Percentiles rank a stretch among this genome's conserved stretches.
Evolutionary conservation across 2,888 invertebrate species (phyloP).

Genomic region (Morpho achilles): DNA sequence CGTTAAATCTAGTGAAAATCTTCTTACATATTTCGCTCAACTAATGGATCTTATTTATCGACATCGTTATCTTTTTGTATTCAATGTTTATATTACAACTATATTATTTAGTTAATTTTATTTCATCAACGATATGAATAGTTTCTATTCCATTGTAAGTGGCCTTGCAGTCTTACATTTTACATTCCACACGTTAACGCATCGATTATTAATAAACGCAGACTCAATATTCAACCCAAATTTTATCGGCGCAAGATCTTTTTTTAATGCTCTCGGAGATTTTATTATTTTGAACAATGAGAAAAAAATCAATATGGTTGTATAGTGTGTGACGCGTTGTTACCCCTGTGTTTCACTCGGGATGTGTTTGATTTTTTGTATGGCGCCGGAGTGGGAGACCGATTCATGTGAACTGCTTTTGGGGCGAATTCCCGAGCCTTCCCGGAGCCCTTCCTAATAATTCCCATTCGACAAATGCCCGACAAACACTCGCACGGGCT

Average conservation of each 20-base stretch:
- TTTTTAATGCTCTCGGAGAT: conserved; percentile 55
- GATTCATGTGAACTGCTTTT: conserved; percentile 79
- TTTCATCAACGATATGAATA: conserved; percentile 71
- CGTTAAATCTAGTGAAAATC: too few species aligned
- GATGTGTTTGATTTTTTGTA: conserved; percentile 78
- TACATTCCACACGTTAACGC: conserved; percentile 77
- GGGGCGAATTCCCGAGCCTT: conserved; percentile 79
- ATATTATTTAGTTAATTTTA: neutral
- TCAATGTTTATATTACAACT: too few species aligned
- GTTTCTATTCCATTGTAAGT: conserved; percentile 70
- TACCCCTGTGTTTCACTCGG: conserved; percentile 79
- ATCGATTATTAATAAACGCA: conserved; percentile 75
- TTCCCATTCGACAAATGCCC: conserved; percentile 77
- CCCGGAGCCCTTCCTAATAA: conserved; percentile 75
- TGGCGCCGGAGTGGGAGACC: conserved; percentile 73
- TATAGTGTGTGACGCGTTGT: conserved; percentile 70
- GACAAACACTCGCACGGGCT: conserved; percentile 76
- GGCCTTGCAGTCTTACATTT: conserved; percentile 76
- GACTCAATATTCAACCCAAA: conserved; percentile 72
- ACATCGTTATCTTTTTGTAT: too few species aligned
- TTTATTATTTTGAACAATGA: conserved; percentile 76
- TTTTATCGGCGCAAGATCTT: conserved; percentile 64
- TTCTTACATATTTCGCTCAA: too few species aligned
- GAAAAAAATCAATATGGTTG: conserved; percentile 77
- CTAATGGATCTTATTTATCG: too few species aligned